Conservation (phyloP, 2,113 vertebrate species). For the Phycodurus eques region DNA sequence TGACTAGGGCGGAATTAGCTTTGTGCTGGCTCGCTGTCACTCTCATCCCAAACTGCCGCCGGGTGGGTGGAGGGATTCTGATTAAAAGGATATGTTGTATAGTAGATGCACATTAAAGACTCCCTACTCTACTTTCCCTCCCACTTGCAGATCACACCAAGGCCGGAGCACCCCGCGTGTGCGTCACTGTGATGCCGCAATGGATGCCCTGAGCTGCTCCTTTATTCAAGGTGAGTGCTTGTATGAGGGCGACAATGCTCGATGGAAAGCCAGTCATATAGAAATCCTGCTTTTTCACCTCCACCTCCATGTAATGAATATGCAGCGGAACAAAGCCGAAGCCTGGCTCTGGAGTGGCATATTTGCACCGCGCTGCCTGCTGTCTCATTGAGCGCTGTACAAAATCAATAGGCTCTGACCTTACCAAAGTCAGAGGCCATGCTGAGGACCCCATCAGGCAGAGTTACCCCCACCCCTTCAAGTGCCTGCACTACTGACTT, state of each 20-base stretch:
- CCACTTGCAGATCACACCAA: conserved; percentile 48
- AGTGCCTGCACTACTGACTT: not conserved
- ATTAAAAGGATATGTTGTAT: conserved; percentile 93
- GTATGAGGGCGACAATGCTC: conserved; percentile 60
- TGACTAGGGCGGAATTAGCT: conserved; percentile 90
- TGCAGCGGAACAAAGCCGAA: conserved; percentile 41
- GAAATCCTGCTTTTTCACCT: conserved; percentile 55
- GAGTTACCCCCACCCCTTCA: not conserved
- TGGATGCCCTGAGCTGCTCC: conserved; percentile 33
- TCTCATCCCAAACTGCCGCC: conserved; percentile 76
- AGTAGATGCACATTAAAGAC: conserved; percentile 80
- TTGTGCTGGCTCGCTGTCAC: conserved; percentile 85
- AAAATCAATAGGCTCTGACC: conserved; percentile 75
- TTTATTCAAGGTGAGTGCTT: conserved; percentile 58
- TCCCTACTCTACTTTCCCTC: conserved; percentile 78
- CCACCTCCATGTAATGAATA: conserved; percentile 55
- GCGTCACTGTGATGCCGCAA: conserved; percentile 14
- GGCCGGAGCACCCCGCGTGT: conserved; percentile 4
- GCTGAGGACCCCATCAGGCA: conserved; percentile 61
- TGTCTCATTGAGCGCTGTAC: conserved; percentile 49
- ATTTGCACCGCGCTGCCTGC: conserved; percentile 40
- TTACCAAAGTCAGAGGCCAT: conserved; percentile 56
- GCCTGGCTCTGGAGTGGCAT: conserved; percentile 42
- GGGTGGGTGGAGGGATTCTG: conserved; percentile 68
- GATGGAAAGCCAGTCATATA: conserved; percentile 61